phyloP scores from a whole-genome alignment of 2,888 invertebrate genomes.

The Callinectes sapidus region DNA sequence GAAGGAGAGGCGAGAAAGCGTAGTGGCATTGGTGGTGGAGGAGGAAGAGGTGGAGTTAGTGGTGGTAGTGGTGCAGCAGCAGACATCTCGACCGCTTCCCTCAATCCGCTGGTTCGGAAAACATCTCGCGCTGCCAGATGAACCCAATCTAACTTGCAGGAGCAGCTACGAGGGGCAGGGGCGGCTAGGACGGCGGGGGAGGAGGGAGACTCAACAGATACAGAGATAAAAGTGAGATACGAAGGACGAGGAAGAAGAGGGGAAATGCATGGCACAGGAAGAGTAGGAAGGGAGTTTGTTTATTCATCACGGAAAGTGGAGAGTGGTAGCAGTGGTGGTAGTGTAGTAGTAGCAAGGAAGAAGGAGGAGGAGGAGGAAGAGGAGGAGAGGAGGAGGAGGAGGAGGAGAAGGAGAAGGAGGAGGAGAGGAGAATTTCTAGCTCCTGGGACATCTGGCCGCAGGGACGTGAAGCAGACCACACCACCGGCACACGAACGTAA shows the following conservation, averaged over 20 bases:
- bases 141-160: slow-evolving; percentile 24
- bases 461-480: slow-evolving; percentile 20
- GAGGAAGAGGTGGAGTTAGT: neutral
- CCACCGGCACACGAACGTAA: slow-evolving; percentile 7
- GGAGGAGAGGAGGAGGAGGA: neutral
- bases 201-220: neutral
- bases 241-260: neutral
- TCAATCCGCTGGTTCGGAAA: slow-evolving; percentile 24
- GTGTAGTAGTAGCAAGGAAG: slow-evolving; percentile 1
- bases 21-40: neutral
- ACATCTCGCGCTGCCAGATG: slow-evolving; percentile 7
- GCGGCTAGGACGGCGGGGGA: neutral
- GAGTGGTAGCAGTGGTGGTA: slow-evolving; percentile 3
- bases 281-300: neutral
- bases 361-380: too few species aligned
- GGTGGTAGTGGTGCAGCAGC: neutral
- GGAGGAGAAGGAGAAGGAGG: slow-evolving; percentile 4
- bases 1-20: neutral
- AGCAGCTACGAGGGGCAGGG: neutral
- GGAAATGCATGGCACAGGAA: neutral
- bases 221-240: slow-evolving; percentile 2
- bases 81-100: neutral
- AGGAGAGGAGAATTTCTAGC: neutral
- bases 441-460: neutral
- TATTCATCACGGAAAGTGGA: neutral